A percentile compares a stretch with the other conserved stretches of the same genome.
Conservation (phyloP, 53 echinoderm and acorn worm species). For the Mesocentrotus franciscanus region DNA sequence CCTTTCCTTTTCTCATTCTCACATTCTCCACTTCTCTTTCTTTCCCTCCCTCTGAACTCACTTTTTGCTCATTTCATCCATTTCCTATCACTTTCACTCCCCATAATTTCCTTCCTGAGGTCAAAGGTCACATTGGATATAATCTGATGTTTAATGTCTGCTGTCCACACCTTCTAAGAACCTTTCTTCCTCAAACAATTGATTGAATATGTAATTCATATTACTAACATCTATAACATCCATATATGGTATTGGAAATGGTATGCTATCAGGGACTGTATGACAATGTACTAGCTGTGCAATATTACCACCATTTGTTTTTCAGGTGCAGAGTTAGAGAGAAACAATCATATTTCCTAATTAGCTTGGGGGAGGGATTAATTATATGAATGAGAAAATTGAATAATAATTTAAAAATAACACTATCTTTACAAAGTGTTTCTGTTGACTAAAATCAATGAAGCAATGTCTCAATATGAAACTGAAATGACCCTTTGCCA, state of each 20-base stretch:
- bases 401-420: too few relatives aligned
- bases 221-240: not conserved
- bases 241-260: not conserved
- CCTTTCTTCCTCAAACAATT: not conserved
- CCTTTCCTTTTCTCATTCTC: not conserved
- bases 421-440: not conserved
- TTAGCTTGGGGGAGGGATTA: too few relatives aligned
- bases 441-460: not conserved
- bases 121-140: constrained; percentile 25
- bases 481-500: not conserved
- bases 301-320: not conserved
- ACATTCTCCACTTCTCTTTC: not conserved
- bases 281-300: not conserved
- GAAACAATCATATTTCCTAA: too few relatives aligned
- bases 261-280: not conserved
- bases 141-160: not conserved
- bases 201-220: not conserved
- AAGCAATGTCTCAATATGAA: not conserved
- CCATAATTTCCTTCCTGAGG: constrained; percentile 9
- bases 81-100: not conserved
- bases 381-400: too few relatives aligned
- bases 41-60: not conserved
- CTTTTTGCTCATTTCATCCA: constrained; percentile 6
- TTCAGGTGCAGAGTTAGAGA: too few relatives aligned
- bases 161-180: not conserved